phyloP scores from a whole-genome alignment of 1,140 invertebrate species.

The Hesperophylax magnus region DNA sequence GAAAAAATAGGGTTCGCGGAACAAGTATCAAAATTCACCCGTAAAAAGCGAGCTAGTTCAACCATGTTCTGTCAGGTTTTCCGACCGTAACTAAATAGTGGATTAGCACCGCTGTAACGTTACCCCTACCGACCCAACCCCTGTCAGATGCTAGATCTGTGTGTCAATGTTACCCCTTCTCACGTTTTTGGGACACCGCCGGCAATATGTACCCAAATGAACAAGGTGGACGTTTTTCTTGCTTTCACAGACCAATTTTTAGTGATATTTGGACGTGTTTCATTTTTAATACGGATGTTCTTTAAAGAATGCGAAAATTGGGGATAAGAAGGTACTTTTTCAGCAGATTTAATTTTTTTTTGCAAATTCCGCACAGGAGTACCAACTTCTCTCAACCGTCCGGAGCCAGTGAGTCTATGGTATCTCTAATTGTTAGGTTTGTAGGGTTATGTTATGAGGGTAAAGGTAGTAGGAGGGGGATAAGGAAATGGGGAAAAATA shows the following conservation, averaged over 20 bases:
- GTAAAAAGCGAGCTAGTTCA: constrained; percentile 4
- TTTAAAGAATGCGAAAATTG: no score
- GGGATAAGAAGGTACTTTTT: no score
- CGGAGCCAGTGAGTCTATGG: no score
- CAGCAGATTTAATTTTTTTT: no score
- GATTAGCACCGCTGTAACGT: constrained; percentile 13
- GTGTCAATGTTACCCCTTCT: constrained; percentile 12
- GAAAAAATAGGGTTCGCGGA: no score
- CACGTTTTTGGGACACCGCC: neutral
- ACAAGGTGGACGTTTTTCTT: neutral
- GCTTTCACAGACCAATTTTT: neutral
- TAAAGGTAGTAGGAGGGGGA: no score
- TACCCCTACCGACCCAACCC: neutral
- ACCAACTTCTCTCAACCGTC: no score
- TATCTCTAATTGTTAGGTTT: no score
- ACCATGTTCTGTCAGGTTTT: neutral
- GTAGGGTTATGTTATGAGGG: no score
- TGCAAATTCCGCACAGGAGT: no score
- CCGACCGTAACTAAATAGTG: constrained; percentile 33
- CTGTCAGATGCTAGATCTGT: constrained; percentile 24
- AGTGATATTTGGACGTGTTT: neutral
- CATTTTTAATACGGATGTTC: neutral
- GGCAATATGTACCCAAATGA: neutral
- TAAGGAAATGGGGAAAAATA: no score
- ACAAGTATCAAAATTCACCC: no score